Percentiles rank a stretch among this genome's conserved stretches.
Evolutionary conservation across 2,888 invertebrate species (phyloP).

Genomic region (Danaus chrysippus): DNA sequence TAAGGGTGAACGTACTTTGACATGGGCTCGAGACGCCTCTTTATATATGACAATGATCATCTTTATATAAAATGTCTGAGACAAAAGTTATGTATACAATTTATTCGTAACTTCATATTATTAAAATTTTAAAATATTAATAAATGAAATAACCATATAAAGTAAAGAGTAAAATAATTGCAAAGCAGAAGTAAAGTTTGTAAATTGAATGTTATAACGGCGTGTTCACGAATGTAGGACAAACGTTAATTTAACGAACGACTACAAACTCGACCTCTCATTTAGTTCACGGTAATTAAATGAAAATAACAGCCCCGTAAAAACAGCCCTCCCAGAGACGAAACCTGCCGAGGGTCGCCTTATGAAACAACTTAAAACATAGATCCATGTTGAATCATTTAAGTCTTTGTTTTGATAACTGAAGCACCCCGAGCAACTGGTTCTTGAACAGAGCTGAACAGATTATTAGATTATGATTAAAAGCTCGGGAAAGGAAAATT

Average conservation of each 20-base stretch:
- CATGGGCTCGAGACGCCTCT: no score
- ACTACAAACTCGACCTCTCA: slow-evolving; percentile 17
- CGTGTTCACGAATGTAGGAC: slow-evolving; percentile 25
- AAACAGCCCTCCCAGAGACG: not conserved
- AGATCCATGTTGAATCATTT: not conserved
- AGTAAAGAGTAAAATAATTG: not conserved
- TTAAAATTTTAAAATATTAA: not conserved
- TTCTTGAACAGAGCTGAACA: no score
- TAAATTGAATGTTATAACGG: slow-evolving; percentile 14
- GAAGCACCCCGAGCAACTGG: not conserved
- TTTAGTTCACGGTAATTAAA: slow-evolving; percentile 22
- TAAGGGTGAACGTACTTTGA: no score
- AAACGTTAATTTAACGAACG: slow-evolving; percentile 17
- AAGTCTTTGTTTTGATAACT: not conserved
- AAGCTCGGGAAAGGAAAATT: no score
- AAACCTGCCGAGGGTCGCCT: slow-evolving; percentile 3
- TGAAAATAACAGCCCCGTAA: slow-evolving; percentile 16
- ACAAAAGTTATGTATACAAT: no score
- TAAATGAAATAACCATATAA: not conserved
- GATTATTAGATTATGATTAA: no score
- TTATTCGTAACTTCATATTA: no score
- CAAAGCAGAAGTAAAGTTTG: not conserved
- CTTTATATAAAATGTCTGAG: no score
- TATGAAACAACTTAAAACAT: not conserved
- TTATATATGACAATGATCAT: no score